Base-by-base conservation (phyloP, 1,140 invertebrate genomes). In the Drosophila persimilis region DNA sequence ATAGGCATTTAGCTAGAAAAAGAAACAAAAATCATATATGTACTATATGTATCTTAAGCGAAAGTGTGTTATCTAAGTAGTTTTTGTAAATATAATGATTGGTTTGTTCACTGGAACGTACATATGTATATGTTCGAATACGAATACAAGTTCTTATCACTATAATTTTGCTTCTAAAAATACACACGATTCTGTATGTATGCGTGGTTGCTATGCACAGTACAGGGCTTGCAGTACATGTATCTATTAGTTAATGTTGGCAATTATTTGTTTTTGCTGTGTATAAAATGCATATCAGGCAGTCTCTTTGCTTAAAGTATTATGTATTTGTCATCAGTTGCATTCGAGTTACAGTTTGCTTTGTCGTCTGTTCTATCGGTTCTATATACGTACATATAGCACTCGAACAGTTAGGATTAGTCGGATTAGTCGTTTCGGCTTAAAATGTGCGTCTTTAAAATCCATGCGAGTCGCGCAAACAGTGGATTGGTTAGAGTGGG, bases 291-390 rank as follows among this genome's bases (percentile, higher is more conserved):
- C 84, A 61, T 77, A 45, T 77, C 52, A 60, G 60, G 83, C 83
- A 88, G 83, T 88, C 83, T 75, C 62, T 80, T 80, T 50, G 53
- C 71, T 81, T 81, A 81, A 77, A 53, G 26, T 69, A 52, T 62
- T 41, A 77, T 74, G 78, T 86, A 86, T 86, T 86, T 86, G 83
- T 86, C 83, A 79, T 80, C 74, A 72, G 78, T 83, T 88, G 52
- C 79, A 76, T 88, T 79, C 75, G 83, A 88, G 78, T 88, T 88
- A 48, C 52, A 48, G 61, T 76, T 77, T 55, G 41, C 58, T 64
- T 29, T 47, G 55, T 51, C 29, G 22, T 48, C 15, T 22, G 47
- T 47, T 43, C 24, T 5, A 24, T 24, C 24, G 24, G 24, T 5
- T 24, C 24, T 24, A 24, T 24, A 24, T 24, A 24, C 24, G 24